Conservation (phyloP, 2,888 invertebrate genomes). For the Antitype chi region DNA sequence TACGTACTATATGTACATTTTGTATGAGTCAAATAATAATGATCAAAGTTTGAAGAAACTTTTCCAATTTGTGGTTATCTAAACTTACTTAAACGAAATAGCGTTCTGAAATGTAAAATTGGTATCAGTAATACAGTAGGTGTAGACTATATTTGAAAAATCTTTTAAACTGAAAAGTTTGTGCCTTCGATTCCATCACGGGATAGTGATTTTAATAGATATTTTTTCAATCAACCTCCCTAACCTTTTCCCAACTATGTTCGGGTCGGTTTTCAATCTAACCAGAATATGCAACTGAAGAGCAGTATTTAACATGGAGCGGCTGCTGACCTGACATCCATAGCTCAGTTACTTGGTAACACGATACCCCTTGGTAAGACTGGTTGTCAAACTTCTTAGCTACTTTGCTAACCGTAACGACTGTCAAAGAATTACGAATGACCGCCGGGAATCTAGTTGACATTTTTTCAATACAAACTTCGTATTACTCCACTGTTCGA, state of each 20-base stretch:
- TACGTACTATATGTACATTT: neutral
- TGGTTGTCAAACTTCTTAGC: neutral
- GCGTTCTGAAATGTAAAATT: conserved; percentile 16
- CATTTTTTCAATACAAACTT: too few species aligned
- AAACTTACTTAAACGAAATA: conserved; percentile 27
- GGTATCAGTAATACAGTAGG: conserved; percentile 1
- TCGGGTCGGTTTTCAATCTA: neutral
- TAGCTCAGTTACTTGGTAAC: neutral
- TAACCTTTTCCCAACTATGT: neutral
- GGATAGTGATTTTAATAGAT: too few species aligned
- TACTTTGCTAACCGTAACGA: neutral
- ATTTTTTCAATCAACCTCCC: neutral
- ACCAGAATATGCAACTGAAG: neutral
- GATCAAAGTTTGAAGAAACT: conserved; percentile 16
- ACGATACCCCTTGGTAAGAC: neutral
- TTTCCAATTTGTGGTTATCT: conserved; percentile 46
- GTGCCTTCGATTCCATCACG: neutral
- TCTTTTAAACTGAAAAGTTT: neutral
- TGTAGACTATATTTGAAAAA: neutral
- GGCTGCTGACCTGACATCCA: neutral
- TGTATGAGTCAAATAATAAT: neutral
- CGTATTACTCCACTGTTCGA: too few species aligned
- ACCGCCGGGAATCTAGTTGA: neutral
- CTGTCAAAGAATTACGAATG: neutral
- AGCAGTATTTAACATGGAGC: neutral